Conservation (phyloP, 92 coral and sea anemone genomes). For the Heteractis magnifica region DNA sequence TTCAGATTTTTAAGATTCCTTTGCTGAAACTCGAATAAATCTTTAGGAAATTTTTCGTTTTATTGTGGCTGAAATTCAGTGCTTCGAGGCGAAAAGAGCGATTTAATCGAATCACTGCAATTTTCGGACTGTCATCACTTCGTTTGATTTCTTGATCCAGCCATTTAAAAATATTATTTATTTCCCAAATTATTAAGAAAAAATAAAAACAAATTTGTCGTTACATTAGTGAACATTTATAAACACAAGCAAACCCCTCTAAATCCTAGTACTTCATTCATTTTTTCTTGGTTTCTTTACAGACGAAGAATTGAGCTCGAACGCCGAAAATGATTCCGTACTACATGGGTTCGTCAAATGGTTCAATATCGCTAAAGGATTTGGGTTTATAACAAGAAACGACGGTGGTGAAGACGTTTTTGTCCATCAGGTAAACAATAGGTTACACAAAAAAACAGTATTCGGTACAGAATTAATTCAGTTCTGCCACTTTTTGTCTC, state of each 20-base stretch:
- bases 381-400: slow-evolving; percentile 84
- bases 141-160: not conserved
- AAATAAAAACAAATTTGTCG: not conserved
- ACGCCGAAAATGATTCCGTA: not conserved
- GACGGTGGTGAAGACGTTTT: slow-evolving; percentile 82
- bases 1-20: not conserved
- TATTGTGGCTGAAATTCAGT: not conserved
- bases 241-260: not conserved
- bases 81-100: not conserved
- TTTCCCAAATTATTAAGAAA: not conserved
- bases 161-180: not conserved
- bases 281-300: not conserved
- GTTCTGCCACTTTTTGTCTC: not conserved
- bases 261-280: not conserved
- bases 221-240: slow-evolving; percentile 4
- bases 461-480: not conserved
- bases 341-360: slow-evolving; percentile 86
- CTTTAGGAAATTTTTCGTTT: not conserved
- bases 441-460: not conserved
- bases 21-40: not conserved
- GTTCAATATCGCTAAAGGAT: slow-evolving; percentile 93
- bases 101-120: not conserved
- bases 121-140: not conserved
- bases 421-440: slow-evolving; percentile 82
- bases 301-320: not conserved